Evolutionary conservation across 1,140 invertebrate genomes (phyloP), one percentile per base, ranked within the genome.

Genomic region (Drosophila elegans): DNA sequence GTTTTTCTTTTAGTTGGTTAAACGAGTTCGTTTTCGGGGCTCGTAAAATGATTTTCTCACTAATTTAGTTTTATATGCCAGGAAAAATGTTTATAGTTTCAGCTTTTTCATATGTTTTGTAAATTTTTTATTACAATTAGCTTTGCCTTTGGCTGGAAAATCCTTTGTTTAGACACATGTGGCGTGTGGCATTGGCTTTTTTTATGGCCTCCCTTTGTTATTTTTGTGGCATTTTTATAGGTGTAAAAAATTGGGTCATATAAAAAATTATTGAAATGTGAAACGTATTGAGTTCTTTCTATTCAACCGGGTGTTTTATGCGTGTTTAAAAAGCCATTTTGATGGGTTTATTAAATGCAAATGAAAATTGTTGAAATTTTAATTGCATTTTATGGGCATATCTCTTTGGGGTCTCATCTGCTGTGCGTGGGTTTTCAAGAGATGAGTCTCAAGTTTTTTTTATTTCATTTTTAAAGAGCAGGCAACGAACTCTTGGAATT

Each of bases 301-400:
- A 13, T 44, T 27, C 29, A 29, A 9, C 13, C 39, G 7, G 21
- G n/a, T 44, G 29, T 62, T 81, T 64, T 68, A 83, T 75, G 75
- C 38, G 49, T 68, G 60, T 66, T 77, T 59, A 41, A 60, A 72
- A 77, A 77, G 53, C 39, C 51, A 48, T 73, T 73, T 81, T 89
- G 72, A 88, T 83, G 83, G 75, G 79, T 88, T 89, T 88, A 88
- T 88, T 88, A 88, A 88, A 88, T 88, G 83, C 79, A 88, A 88
- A 88, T 88, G 68, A 88, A 83, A 88, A 89, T 89, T 69, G 66
- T 88, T 80, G 48, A 83, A 88, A 82, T 76, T 80, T 86, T 88
- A 88, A 88, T 88, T 88, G 76, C 53, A 60, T 83, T 88, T 89
- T 88, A 88, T 89, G 76, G 41, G 46, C 27, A 25, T 44, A 66